Evolutionary conservation across 2,797 vertebrate species (phyloP).

Genomic region (Okamejei kenojei): DNA sequence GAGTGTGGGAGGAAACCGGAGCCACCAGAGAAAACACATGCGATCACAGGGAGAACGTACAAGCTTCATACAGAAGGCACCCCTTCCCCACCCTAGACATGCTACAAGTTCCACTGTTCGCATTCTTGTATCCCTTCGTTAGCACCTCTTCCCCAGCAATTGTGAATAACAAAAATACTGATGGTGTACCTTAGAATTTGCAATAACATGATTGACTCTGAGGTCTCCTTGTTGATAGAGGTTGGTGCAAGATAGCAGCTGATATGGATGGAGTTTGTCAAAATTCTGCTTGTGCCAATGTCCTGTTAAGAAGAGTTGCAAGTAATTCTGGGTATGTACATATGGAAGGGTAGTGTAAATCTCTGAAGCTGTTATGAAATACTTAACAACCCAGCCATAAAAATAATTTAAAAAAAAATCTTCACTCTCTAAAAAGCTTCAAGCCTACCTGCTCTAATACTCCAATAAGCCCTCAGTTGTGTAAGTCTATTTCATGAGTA

Average conservation of each 20-base stretch:
- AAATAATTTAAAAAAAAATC: not conserved
- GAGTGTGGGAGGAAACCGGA: too few species aligned
- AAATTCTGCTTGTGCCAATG: not conserved
- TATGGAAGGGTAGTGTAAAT: not conserved
- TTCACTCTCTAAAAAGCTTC: not conserved
- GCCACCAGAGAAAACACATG: too few species aligned
- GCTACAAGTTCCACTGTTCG: too few species aligned
- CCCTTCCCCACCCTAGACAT: too few species aligned
- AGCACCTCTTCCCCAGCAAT: too few species aligned
- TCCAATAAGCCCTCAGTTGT: not conserved
- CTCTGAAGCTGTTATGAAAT: not conserved
- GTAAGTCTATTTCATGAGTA: not conserved
- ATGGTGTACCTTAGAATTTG: too few species aligned
- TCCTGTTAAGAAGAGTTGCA: not conserved
- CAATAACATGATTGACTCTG: not conserved
- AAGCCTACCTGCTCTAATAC: not conserved
- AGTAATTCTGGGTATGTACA: not conserved
- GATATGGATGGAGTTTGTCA: not conserved
- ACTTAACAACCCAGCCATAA: not conserved
- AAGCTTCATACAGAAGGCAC: too few species aligned
- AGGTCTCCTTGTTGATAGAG: not conserved
- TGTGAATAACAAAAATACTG: too few species aligned
- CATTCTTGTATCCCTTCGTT: too few species aligned
- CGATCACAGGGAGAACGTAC: too few species aligned
- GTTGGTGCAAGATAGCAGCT: not conserved